These are phyloP conservation scores for Echinarachnius parma DNA, from an alignment of 53 echinoderm and acorn worm species.

Conservation along the genomic window DNA sequence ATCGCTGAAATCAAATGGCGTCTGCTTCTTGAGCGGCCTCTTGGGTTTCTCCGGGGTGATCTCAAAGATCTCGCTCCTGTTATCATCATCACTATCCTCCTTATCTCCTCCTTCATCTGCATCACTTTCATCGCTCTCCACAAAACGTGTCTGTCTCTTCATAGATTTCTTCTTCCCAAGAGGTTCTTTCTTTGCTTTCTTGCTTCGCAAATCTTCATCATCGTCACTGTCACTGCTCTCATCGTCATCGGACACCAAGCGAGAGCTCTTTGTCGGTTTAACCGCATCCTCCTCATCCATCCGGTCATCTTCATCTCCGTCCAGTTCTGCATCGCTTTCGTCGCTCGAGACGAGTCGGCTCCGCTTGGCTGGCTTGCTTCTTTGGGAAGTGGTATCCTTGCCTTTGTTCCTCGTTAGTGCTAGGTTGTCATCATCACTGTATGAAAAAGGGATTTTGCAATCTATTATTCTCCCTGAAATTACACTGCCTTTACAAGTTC, in stretches of 20 bases:
- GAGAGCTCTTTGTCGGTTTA: background rate
- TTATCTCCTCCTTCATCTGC: background rate
- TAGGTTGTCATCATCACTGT: conserved; percentile 54
- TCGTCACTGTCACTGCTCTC: background rate
- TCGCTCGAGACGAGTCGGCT: conserved; percentile 63
- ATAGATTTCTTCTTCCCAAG: too few relatives aligned
- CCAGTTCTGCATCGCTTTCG: conserved; percentile 45
- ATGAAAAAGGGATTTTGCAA: too few relatives aligned
- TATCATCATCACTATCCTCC: background rate
- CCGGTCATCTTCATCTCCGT: background rate
- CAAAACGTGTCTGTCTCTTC: too few relatives aligned
- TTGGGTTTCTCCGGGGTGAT: background rate
- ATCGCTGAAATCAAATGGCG: conserved; percentile 38
- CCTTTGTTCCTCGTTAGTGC: conserved; percentile 33
- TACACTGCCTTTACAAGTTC: too few relatives aligned
- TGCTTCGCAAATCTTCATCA: background rate
- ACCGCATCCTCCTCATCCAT: conserved; percentile 1
- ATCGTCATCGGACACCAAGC: conserved; percentile 4
- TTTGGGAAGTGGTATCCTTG: too few relatives aligned
- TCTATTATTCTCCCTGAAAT: too few relatives aligned
- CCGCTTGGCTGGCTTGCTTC: conserved; percentile 59
- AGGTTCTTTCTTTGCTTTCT: too few relatives aligned
- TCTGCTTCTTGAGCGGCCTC: conserved; percentile 9
- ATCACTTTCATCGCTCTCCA: background rate
- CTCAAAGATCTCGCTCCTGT: conserved; percentile 30